A percentile compares a stretch with the other conserved stretches of the same genome.
These are phyloP conservation scores for Procambarus clarkii DNA, from an alignment of 1,140 invertebrate genomes.

Conservation along the genomic window DNA sequence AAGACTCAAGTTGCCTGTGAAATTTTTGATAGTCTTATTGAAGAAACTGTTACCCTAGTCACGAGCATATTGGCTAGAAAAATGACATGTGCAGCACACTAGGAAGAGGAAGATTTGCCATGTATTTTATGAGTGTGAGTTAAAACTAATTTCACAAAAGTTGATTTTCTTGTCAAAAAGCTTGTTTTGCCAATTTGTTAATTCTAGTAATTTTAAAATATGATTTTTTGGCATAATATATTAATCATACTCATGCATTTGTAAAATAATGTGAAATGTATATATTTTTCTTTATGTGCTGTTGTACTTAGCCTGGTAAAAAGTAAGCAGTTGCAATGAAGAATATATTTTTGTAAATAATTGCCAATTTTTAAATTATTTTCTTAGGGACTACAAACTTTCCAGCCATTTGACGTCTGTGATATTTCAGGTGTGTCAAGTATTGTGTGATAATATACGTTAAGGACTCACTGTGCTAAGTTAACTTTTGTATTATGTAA, in stretches of 20 bases:
- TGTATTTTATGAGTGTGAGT: background rate
- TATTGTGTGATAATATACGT: background rate
- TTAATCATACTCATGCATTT: background rate
- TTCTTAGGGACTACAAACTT: background rate
- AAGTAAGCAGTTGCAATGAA: background rate
- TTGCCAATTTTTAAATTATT: background rate
- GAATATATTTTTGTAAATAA: background rate
- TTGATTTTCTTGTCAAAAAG: background rate
- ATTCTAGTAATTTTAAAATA: background rate
- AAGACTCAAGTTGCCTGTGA: conserved; percentile 82
- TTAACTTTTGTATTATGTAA: background rate
- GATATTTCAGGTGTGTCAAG: background rate
- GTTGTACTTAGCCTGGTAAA: no score
- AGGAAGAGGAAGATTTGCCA: background rate
- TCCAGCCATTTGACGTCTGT: conserved; percentile 5
- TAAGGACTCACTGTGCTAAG: background rate
- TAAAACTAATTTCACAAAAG: background rate
- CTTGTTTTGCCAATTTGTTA: background rate
- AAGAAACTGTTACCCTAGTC: conserved; percentile 77
- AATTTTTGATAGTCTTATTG: conserved; percentile 81
- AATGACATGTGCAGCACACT: conserved; percentile 9
- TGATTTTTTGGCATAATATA: background rate
- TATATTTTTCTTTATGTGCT: background rate
- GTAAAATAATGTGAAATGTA: background rate
- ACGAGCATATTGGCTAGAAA: conserved; percentile 48